phyloP scores from a whole-genome alignment of 1,140 invertebrate species.

The Ceratitis capitata region DNA sequence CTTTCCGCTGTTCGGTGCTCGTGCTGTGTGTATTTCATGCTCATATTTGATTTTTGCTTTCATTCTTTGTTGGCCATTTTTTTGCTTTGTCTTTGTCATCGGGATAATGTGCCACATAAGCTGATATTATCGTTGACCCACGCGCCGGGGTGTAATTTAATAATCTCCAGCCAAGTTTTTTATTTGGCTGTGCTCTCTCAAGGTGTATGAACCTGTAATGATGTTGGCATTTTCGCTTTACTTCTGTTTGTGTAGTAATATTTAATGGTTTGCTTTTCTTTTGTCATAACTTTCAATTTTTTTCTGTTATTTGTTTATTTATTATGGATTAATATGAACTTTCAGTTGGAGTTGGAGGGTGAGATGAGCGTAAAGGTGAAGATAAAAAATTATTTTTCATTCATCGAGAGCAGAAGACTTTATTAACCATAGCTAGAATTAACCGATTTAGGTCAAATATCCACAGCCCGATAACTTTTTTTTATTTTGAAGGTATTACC shows the following conservation, averaged over 20 bases:
- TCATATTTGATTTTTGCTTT: neutral
- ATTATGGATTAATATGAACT: neutral
- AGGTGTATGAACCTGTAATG: constrained; percentile 13
- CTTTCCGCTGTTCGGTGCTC: neutral
- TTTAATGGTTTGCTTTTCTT: neutral
- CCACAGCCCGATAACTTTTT: no score
- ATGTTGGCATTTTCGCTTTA: neutral
- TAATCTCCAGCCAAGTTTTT: constrained; percentile 20
- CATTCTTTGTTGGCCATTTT: neutral
- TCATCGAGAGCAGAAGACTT: no score
- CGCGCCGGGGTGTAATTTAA: constrained; percentile 6
- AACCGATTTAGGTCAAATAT: no score
- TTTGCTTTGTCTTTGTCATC: neutral
- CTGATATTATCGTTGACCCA: constrained; percentile 24
- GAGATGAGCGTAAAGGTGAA: neutral
- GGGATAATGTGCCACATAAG: constrained; percentile 9
- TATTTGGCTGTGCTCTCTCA: neutral
- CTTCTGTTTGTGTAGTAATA: neutral
- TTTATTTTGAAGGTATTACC: no score
- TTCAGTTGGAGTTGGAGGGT: neutral
- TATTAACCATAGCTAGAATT: no score
- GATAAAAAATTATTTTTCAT: no score
- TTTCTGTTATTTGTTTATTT: no score
- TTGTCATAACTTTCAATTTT: neutral
- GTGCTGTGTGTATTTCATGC: neutral